Base-by-base conservation (phyloP, 2,113 vertebrate species). In the Podarcis raffonei region DNA sequence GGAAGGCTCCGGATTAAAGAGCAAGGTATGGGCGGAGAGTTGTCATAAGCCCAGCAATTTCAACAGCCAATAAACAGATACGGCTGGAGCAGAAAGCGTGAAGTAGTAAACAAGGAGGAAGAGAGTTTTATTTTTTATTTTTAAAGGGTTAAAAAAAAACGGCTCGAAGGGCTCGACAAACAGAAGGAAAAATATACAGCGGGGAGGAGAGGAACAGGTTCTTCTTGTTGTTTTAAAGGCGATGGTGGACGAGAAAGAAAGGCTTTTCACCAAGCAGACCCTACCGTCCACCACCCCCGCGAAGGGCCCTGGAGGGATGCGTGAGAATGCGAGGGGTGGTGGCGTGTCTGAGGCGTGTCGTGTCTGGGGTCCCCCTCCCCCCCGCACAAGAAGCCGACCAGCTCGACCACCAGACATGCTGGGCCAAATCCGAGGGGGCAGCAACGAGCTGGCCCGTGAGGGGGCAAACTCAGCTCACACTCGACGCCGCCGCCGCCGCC, bases 51-150 rank as follows among this genome's bases (percentile, higher is more conserved):
- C 37, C 22, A 42, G 3, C 27, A 12, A 25, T 53, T 65, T 62
- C 22, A 37, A 48, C 35, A 53, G 84, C n/a, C n/a, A 74, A 66
- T 35, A 37, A 75, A n/a, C 59, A 32, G 62, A 35, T n/a, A 22
- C n/a, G 5, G 23, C 25, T 16, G 9, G 16, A 16, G 32, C 3
- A 82, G 53, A 59, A 15, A 20, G 78, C 69, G 23, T 76, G 25
- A 23, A 81, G 15, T 75, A 77, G 72, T 77, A 88, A 88, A 88
- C 81, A 68, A 83, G 81, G 30, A 11, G 48, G 68, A 81, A 76
- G 7, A 12, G 74, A 39, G 16, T 30, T 65, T 53, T 48, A 11
- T 53, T 53, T 12, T 53, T 53, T 12, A 12, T 53, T 8, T 53
- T 12, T 11, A 53, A 53, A 12, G 48, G 9, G 9, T 53, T 53